Evolutionary conservation across 2,797 vertebrate species (phyloP).

Genomic region (Petrocephalus schoutedeni): DNA sequence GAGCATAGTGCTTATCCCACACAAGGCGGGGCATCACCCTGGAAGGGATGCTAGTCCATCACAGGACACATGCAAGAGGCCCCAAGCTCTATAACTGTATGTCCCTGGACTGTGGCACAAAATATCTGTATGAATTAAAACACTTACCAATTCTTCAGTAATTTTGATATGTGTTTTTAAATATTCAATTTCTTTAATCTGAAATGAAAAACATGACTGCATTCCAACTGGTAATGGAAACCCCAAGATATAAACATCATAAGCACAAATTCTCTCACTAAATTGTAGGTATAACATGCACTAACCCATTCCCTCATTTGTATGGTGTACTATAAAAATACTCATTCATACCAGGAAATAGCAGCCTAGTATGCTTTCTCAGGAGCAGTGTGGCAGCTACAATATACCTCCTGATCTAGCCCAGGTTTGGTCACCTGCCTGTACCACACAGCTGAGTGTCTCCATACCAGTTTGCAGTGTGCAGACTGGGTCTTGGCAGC

Average conservation of each 20-base stretch:
- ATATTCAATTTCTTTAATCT: conserved; percentile 60
- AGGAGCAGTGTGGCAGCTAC: background rate
- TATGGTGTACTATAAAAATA: background rate
- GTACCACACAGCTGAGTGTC: background rate
- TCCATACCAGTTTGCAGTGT: conserved; percentile 57
- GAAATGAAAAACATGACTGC: conserved; percentile 1
- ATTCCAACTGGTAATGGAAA: background rate
- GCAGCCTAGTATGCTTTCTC: background rate
- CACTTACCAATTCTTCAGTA: conserved; percentile 61
- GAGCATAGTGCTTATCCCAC: background rate
- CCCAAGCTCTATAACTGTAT: background rate
- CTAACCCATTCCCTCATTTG: background rate
- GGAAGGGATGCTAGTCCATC: too few relatives aligned
- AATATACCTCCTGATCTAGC: background rate
- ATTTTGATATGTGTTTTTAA: conserved; percentile 55
- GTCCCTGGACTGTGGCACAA: background rate
- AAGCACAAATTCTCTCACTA: background rate
- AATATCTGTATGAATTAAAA: background rate
- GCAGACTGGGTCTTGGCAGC: conserved; percentile 45
- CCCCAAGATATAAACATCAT: background rate
- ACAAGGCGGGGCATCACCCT: too few relatives aligned
- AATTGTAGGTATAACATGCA: background rate
- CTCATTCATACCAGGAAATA: background rate
- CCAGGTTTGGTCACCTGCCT: background rate
- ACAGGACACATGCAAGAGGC: background rate